phyloP scores from a whole-genome alignment of 2,797 vertebrate genomes.

The Kryptopterus vitreolus region DNA sequence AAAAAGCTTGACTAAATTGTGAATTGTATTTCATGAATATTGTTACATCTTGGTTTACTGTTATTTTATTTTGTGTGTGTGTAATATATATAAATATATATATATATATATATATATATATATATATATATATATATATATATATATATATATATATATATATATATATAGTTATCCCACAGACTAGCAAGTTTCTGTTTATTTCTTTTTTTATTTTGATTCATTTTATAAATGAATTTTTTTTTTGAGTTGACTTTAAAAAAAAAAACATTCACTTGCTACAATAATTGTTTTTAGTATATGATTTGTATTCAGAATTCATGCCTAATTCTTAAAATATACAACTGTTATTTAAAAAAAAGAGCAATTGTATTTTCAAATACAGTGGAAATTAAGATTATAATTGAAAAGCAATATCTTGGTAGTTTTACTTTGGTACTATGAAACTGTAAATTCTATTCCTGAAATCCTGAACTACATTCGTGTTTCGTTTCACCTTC shows the following conservation, averaged over 20 bases:
- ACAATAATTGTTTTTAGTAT: background rate
- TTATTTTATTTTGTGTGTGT: conserved; percentile 1
- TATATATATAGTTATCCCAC: too few species aligned
- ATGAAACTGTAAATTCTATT: background rate
- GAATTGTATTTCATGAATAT: background rate
- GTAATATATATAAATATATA: too few species aligned
- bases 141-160: too few species aligned
- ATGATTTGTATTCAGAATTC: background rate
- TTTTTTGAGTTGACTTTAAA: background rate
- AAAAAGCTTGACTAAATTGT: background rate
- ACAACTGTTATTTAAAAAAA: background rate
- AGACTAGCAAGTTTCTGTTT: background rate
- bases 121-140: too few species aligned
- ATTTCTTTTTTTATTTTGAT: background rate
- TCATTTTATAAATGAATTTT: conserved; percentile 9
- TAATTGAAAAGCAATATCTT: background rate
- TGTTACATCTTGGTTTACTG: background rate
- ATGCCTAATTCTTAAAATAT: conserved; percentile 2
- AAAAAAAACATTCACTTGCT: background rate
- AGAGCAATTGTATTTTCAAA: background rate
- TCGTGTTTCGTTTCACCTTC: background rate
- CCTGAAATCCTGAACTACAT: background rate
- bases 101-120: too few species aligned
- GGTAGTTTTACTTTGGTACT: background rate
- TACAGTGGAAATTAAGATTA: background rate